Base-by-base conservation (phyloP, 2,797 vertebrate species). In the Pteropus rufus region DNA sequence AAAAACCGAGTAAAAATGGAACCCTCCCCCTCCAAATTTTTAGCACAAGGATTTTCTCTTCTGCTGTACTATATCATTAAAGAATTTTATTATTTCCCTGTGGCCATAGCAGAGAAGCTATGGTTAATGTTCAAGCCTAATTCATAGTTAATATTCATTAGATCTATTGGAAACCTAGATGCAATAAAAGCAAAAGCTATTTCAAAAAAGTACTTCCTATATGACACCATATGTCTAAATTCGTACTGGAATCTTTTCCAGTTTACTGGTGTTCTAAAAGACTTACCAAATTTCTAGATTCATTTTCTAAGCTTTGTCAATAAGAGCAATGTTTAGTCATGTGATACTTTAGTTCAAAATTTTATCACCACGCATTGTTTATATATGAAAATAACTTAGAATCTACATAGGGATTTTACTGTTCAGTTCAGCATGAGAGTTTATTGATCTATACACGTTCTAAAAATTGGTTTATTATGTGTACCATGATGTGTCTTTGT, bases 61-160 rank as follows among this genome's bases (percentile, higher is more conserved):
- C n/a, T 62, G 19, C 26, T 60, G 3, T n/a, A 52, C 21, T 92
- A 83, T 2, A 64, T 75, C 46, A 80, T 72, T 72, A 89, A 52
- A 94, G 54, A 29, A 82, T 82, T 93, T 93, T 23, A 54, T 49
- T 39, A 5, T 86, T 93, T 81, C n/a, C 10, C n/a, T 91, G 80
- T 94, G 79, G 7, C 24, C 60, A 36, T 36, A 65, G 31, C 24
- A 83, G 18, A 67, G 60, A 96, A 82, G 49, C 4, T 73, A 2
- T 70, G 24, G 70, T 87, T 81, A 89, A 56, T 36, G 19, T 70
- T 88, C 39, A 89, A 29, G 5, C 18, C 23, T 96, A n/a, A 80
- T 31, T 91, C 60, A 79, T 70, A 82, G 34, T 95, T 93, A 89
- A 80, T 18, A 89, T 64, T 82, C 31, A 7, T 80, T 23, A 12